Percentiles rank a stretch among this genome's conserved stretches.
These are phyloP conservation scores for Ricordea florida DNA, from an alignment of 92 coral and sea anemone species.

Conservation along the genomic window DNA sequence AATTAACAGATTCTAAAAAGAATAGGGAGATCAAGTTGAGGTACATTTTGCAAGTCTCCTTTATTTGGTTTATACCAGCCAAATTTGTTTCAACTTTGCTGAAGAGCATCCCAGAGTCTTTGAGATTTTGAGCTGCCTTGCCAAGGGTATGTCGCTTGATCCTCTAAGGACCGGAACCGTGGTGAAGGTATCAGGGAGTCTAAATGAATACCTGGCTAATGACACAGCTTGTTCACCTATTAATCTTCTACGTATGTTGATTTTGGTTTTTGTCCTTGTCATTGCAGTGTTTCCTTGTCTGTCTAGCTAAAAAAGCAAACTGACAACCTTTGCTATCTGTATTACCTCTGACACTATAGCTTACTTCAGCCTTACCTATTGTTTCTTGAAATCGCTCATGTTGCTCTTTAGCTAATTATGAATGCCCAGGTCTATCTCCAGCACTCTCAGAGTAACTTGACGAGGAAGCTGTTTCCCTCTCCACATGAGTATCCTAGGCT, in stretches of 20 bases:
- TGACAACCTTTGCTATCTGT: slow-evolving; percentile 26
- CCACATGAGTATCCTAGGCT: too few relatives aligned
- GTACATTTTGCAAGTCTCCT: too few relatives aligned
- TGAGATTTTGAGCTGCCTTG: slow-evolving; percentile 23
- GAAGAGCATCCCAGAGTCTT: slow-evolving; percentile 34
- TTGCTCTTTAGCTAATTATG: not conserved
- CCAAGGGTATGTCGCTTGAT: slow-evolving; percentile 33
- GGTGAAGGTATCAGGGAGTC: slow-evolving; percentile 31
- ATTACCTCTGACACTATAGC: not conserved
- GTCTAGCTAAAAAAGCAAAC: slow-evolving; percentile 6
- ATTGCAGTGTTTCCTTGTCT: slow-evolving; percentile 8
- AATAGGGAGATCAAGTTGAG: too few relatives aligned
- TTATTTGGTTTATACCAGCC: too few relatives aligned
- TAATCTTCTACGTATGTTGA: slow-evolving; percentile 30
- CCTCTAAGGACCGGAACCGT: slow-evolving; percentile 21
- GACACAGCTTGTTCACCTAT: slow-evolving; percentile 55
- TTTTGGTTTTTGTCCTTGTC: slow-evolving; percentile 31
- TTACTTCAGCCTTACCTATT: not conserved
- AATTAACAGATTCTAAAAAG: slow-evolving; percentile 18
- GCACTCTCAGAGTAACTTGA: not conserved
- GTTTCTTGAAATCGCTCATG: not conserved
- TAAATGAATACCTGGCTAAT: slow-evolving; percentile 44
- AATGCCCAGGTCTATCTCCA: not conserved
- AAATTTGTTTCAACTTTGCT: slow-evolving; percentile 24
- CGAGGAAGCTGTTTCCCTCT: too few relatives aligned